Evolutionary conservation across 2,113 vertebrate genomes (phyloP).

Genomic region (Epinephelus moara): DNA sequence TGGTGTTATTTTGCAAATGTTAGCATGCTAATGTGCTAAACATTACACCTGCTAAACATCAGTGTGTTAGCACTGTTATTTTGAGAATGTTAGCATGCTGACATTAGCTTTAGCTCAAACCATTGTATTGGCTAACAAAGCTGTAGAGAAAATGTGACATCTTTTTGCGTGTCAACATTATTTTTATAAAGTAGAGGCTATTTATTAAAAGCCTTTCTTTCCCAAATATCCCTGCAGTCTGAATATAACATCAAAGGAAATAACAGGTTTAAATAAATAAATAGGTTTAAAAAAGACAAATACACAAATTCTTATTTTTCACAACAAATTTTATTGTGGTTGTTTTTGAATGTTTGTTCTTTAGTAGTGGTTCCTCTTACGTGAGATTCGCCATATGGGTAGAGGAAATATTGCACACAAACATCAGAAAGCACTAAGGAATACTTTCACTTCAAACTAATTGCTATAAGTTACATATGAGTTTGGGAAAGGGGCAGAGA

Average conservation of each 20-base stretch:
- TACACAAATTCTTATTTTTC: conserved; percentile 65
- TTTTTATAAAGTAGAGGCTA: too few relatives aligned
- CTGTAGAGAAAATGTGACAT: background rate
- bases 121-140: background rate
- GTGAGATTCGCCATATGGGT: conserved; percentile 91
- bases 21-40: background rate
- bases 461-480: conserved; percentile 96
- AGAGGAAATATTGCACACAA: conserved; percentile 97
- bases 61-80: too few relatives aligned
- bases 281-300: background rate
- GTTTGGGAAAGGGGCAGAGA: conserved; percentile 88
- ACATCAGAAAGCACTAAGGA: conserved; percentile 98
- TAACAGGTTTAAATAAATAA: background rate
- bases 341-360: conserved; percentile 81
- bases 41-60: background rate
- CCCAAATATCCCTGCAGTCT: background rate
- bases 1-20: too few relatives aligned
- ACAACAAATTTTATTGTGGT: conserved; percentile 96
- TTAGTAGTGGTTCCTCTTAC: conserved; percentile 89
- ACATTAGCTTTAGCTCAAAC: background rate
- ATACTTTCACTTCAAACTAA: conserved; percentile 97
- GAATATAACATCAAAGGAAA: conserved; percentile 2
- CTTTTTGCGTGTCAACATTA: background rate
- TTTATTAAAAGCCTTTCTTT: too few relatives aligned
- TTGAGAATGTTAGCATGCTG: too few relatives aligned